phyloP scores from a whole-genome alignment of 2,797 vertebrate species.

The Prunella strophiata region DNA sequence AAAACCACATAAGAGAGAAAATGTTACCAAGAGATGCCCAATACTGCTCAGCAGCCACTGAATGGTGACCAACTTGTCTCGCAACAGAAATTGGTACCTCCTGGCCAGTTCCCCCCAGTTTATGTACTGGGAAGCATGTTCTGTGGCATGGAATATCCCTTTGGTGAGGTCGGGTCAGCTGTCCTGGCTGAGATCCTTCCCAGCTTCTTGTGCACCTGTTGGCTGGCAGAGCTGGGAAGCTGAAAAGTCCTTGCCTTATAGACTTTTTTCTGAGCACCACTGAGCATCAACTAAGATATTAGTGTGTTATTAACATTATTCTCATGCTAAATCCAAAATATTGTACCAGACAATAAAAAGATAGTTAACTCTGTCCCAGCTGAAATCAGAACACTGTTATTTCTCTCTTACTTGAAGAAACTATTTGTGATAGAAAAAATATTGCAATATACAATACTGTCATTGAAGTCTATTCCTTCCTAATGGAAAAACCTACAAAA shows the following conservation, averaged over 20 bases:
- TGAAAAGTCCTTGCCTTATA: neutral
- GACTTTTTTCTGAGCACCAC: no score
- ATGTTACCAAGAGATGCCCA: neutral
- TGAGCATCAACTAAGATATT: neutral
- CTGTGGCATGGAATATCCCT: neutral
- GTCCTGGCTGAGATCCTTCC: neutral
- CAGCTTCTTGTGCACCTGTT: neutral
- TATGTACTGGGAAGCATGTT: no score
- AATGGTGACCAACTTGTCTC: neutral
- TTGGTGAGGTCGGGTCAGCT: neutral
- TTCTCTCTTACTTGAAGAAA: constrained; percentile 48
- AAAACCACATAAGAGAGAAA: neutral
- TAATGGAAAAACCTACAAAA: neutral
- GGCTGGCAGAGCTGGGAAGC: neutral
- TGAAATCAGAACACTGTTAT: neutral
- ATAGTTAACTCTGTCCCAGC: neutral
- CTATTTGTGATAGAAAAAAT: constrained; percentile 28
- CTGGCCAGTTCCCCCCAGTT: neutral
- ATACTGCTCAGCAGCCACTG: no score
- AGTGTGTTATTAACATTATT: neutral
- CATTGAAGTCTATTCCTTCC: neutral
- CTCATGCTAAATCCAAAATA: neutral
- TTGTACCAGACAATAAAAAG: neutral
- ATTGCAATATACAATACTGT: neutral
- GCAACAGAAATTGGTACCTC: neutral